These are phyloP conservation scores for Zosterops japonicus DNA, from an alignment of 2,113 vertebrate species.

Conservation along the genomic window DNA sequence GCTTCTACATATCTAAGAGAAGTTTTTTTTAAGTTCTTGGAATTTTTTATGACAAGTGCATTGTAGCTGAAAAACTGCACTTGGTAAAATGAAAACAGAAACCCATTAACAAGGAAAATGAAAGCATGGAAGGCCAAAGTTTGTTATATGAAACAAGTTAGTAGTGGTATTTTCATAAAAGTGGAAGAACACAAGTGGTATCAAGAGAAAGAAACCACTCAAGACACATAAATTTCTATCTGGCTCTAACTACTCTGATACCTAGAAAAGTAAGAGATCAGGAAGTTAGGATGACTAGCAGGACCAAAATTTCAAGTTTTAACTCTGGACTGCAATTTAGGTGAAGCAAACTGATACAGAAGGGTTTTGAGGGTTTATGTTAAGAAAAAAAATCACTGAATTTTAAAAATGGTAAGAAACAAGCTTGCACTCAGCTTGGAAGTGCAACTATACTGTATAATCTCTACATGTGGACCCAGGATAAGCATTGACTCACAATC, in stretches of 20 bases:
- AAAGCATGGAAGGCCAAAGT: neutral
- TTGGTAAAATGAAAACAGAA: neutral
- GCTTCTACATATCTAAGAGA: neutral
- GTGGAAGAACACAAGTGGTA: neutral
- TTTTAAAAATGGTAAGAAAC: neutral
- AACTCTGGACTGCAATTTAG: neutral
- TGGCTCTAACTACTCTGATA: neutral
- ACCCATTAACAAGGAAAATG: neutral
- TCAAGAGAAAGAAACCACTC: neutral
- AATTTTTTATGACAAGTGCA: neutral
- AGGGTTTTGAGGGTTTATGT: neutral
- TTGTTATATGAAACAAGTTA: neutral
- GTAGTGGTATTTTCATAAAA: neutral
- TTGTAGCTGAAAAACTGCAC: neutral
- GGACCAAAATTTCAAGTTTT: neutral
- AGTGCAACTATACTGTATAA: neutral
- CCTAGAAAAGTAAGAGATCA: neutral
- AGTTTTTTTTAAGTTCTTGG: neutral
- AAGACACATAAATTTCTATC: neutral
- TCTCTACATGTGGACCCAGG: neutral
- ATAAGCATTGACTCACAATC: neutral
- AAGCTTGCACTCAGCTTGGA: neutral
- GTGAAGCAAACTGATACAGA: neutral
- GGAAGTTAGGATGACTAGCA: neutral
- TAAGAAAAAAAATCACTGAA: neutral